These are phyloP conservation scores for Melanargia galathea DNA, from an alignment of 2,888 invertebrate genomes.

Conservation along the genomic window DNA sequence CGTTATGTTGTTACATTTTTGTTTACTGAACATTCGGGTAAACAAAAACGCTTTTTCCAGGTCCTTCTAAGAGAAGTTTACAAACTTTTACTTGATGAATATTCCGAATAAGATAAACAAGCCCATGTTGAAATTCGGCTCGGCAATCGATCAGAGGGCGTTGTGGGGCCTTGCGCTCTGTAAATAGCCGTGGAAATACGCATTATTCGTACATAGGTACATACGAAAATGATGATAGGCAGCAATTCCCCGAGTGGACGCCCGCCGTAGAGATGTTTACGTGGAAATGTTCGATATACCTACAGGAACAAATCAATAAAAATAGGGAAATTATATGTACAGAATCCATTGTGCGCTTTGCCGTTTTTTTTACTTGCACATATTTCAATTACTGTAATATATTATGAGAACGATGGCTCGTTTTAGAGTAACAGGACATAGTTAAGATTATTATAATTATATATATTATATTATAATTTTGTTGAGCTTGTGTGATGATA, in stretches of 20 bases:
- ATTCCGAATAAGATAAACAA: conserved; percentile 12
- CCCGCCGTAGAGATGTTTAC: too few species aligned
- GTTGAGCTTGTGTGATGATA: too few species aligned
- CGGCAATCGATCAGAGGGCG: conserved; percentile 10
- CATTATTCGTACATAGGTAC: neutral
- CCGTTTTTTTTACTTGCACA: too few species aligned
- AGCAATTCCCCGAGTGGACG: neutral
- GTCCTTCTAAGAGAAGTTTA: neutral
- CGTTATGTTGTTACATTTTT: too few species aligned
- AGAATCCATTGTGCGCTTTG: too few species aligned
- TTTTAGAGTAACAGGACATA: too few species aligned
- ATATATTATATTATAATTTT: too few species aligned
- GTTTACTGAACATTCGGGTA: neutral
- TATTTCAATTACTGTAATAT: too few species aligned
- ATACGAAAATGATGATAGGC: neutral
- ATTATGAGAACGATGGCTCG: too few species aligned
- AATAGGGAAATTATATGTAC: too few species aligned
- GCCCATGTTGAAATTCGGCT: neutral
- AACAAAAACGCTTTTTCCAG: neutral
- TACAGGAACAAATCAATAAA: too few species aligned
- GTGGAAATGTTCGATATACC: neutral
- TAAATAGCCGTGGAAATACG: neutral
- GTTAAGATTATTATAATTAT: too few species aligned
- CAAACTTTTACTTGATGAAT: conserved; percentile 4
- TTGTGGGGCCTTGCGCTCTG: neutral